Evolutionary conservation across 2,797 vertebrate genomes (phyloP).

Genomic region (Neosilurus mollespiculum): DNA sequence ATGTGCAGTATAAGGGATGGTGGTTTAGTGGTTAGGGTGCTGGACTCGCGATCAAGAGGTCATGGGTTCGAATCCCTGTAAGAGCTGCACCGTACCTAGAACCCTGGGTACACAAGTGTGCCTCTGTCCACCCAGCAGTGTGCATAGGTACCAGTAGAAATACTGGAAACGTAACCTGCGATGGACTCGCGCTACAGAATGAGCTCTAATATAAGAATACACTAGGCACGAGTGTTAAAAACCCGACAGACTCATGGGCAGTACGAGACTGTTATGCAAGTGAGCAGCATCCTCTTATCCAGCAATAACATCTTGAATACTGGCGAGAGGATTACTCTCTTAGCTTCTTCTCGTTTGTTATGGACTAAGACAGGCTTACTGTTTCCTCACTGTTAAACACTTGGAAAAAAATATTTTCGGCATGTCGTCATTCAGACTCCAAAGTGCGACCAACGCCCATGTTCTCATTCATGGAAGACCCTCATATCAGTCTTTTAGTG

Average conservation of each 20-base stretch:
- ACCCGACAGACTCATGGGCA: background rate
- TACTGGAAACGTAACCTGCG: no score
- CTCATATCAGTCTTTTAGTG: slow-evolving; percentile 29
- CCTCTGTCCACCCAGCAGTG: no score
- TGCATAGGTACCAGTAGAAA: no score
- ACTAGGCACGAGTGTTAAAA: no score
- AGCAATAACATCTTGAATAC: slow-evolving; percentile 12
- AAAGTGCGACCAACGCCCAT: slow-evolving; percentile 46
- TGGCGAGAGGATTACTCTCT: slow-evolving; percentile 10
- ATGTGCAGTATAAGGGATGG: no score
- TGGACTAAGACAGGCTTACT: background rate
- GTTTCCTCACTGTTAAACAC: slow-evolving; percentile 4
- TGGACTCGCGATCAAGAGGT: no score
- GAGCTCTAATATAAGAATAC: no score
- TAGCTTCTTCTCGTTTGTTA: background rate
- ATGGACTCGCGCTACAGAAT: no score
- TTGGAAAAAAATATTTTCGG: slow-evolving; percentile 42
- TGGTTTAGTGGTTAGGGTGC: no score
- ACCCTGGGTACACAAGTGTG: no score
- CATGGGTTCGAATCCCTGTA: no score
- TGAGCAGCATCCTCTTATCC: background rate
- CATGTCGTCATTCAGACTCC: slow-evolving; percentile 38
- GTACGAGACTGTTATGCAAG: background rate
- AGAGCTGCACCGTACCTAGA: no score
- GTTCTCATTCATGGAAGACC: slow-evolving; percentile 34